phyloP scores from a whole-genome alignment of 2,888 invertebrate genomes.

The Margaritifera margaritifera region DNA sequence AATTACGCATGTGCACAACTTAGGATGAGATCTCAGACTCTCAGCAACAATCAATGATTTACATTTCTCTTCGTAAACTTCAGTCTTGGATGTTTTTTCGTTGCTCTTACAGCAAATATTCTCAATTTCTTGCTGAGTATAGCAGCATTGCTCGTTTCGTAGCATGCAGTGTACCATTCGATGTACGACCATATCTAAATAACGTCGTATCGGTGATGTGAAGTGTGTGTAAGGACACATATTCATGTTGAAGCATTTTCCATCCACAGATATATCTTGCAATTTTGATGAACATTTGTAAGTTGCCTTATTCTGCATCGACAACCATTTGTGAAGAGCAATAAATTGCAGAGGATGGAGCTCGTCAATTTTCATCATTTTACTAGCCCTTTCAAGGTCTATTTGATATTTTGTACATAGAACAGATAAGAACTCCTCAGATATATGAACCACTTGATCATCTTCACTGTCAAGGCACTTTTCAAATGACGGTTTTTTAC shows the following conservation, averaged over 20 bases:
- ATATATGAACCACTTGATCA: background rate
- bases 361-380: conserved; percentile 11
- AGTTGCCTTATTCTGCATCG: conserved; percentile 16
- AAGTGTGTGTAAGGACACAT: conserved; percentile 24
- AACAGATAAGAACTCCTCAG: too few relatives aligned
- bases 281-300: conserved; percentile 19
- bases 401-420: background rate
- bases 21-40: conserved; percentile 20
- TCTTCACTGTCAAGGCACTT: background rate
- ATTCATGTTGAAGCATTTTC: conserved; percentile 27
- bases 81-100: conserved; percentile 19
- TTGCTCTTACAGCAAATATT: conserved; percentile 26
- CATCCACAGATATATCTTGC: background rate
- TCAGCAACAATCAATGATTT: conserved; percentile 20
- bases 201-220: conserved; percentile 32
- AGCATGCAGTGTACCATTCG: conserved; percentile 35
- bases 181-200: conserved; percentile 28
- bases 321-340: conserved; percentile 23
- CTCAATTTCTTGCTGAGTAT: conserved; percentile 21
- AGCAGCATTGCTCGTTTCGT: conserved; percentile 10
- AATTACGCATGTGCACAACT: conserved; percentile 21
- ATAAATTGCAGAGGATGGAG: conserved; percentile 18
- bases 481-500: background rate
- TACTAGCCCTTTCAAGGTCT: background rate
- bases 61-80: conserved; percentile 28